Evolutionary conservation across 2,113 vertebrate genomes (phyloP), one percentile per base, ranked within the genome.

Genomic region (Chiloscyllium plagiosum): DNA sequence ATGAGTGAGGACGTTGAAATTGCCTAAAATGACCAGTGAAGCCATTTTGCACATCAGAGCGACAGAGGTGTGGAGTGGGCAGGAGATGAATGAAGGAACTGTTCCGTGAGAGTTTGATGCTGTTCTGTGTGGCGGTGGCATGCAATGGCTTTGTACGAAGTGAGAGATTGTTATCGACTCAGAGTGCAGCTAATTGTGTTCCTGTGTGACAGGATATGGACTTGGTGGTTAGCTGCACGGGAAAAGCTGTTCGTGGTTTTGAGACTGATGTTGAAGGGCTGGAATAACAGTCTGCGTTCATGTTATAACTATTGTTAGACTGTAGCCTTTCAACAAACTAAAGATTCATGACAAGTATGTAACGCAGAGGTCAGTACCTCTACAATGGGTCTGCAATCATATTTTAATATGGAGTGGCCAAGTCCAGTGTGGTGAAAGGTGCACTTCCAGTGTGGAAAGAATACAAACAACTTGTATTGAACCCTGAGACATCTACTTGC

Each of bases 121-220:
- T 33, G 22, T 50, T 29, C 33, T 56, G 86, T 29, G 68, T 15
- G 66, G 42, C 93, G 26, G 37, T 50, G 37, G 17, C 22, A 50
- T 70, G 93, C 42, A 47, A 50, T 47, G 37, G 20, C 69, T 94
- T 69, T 94, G 61, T 68, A 47, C 26, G 29, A 89, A 50, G 52
- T 70, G 26, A 42, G 68, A 42, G 93, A 69, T 94, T 42, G n/a
- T 70, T 95, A 95, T 95, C 93, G 12, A 72, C 22, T 47, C 50
- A 50, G 22, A 95, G 37, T 94, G 56, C n/a, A 69, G 92, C 87
- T 95, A 50, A n/a, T 72, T 95, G 37, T 70, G 20, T 95, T 94
- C 50, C 24, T 95, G 66, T 56, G 68, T 94, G n/a, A 94, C 66
- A 94, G 93, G 93, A 94, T 94, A 94, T 94, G 93, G 93, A 47